Evolutionary conservation across 2,797 vertebrate genomes (phyloP), one percentile per base, ranked within the genome.

Genomic region (Cyclopterus lumpus): DNA sequence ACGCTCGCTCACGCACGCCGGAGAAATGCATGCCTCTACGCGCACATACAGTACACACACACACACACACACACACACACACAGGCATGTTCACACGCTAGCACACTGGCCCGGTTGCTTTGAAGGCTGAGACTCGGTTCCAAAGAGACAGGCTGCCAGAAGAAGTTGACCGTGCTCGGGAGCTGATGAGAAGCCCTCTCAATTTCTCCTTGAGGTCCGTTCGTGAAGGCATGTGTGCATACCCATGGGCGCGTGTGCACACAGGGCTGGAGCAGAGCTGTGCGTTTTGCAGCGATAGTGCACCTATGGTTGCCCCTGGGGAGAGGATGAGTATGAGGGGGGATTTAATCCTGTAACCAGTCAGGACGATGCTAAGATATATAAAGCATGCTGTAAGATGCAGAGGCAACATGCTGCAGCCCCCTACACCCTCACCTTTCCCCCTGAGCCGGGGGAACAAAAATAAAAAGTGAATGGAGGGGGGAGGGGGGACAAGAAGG

Each of bases 71-170:
- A 71, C 64, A 22, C 64, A 58, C 61, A 61, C 51, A 67, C 46
- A 55, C 63, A 73, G 75, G 73, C 42, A 65, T 32, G 55, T 51
- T 71, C 55, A 64, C 55, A 68, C 64, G 60, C 75, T 64, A 22
- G 70, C 64, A 71, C 69, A 73, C 62, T 40, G 73, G 60, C 71
- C 55, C 61, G 48, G 66, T 16, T 38, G 71, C 89, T 90, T 91
- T 92, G 86, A 92, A 88, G 80, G 57, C 78, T 79, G 57, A 86
- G 81, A 51, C 73, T 77, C n/a, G 38, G 64, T 82, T 87, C 73
- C 76, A 34, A 84, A 81, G 69, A 86, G 79, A 87, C 68, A 82
- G 71, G 65, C 87, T 87, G 85, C 73, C 81, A 86, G 76, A 70
- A 82, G 62, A 87, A 86, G 88, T 85, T 86, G 83, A 83, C 72